Conservation (phyloP, 2,113 vertebrate genomes). For the Cichladusa arquata region DNA sequence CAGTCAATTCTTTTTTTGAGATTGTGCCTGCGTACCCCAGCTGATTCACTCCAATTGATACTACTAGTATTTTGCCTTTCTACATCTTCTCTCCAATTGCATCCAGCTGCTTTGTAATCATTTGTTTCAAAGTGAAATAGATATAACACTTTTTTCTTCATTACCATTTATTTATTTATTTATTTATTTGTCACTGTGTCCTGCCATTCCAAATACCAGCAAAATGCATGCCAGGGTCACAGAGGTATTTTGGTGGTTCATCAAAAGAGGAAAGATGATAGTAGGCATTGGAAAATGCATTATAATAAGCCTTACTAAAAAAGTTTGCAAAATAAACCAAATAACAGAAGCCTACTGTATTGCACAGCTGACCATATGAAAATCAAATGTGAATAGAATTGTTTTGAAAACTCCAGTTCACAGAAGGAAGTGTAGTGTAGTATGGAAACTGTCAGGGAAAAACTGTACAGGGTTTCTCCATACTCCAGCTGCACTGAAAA, state of each 20-base stretch:
- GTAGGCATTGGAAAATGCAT: background rate
- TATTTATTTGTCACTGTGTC: background rate
- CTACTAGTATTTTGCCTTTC: background rate
- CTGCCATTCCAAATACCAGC: background rate
- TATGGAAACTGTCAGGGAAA: background rate
- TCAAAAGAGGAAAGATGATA: background rate
- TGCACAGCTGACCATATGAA: background rate
- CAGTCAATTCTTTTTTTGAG: slow-evolving; percentile 1
- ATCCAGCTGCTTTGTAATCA: background rate
- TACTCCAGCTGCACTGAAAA: background rate
- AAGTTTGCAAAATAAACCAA: background rate
- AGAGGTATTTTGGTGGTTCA: background rate
- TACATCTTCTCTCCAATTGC: background rate
- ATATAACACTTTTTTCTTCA: background rate
- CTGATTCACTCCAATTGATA: slow-evolving; percentile 23
- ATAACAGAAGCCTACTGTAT: background rate
- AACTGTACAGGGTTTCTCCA: background rate
- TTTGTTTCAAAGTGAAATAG: slow-evolving; percentile 21
- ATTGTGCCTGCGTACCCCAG: background rate
- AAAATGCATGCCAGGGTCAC: background rate
- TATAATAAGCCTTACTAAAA: background rate
- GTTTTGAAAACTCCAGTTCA: background rate
- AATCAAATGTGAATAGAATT: background rate
- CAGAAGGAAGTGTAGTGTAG: background rate
- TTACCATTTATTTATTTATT: slow-evolving; percentile 4